A percentile compares a stretch with the other conserved stretches of the same genome.
phyloP scores from a whole-genome alignment of 2,888 invertebrate genomes.

The Pyralis farinalis region DNA sequence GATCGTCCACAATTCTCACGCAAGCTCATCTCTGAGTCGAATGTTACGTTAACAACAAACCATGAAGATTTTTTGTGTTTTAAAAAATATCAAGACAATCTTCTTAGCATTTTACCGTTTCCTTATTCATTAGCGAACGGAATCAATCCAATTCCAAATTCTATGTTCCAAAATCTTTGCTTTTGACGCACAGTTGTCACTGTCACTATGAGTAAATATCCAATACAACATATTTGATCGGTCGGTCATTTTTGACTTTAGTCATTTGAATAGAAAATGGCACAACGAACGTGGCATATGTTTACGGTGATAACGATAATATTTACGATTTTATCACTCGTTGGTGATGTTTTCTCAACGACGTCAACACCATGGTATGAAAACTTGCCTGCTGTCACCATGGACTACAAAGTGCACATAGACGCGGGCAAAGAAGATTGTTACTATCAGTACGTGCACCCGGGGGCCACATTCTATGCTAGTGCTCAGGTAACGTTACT shows the following conservation, averaged over 20 bases:
- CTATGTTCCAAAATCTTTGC: no score
- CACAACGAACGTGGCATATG: conserved; percentile 77
- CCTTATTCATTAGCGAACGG: no score
- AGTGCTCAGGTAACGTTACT: conserved; percentile 90
- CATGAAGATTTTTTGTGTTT: no score
- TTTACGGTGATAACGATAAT: conserved; percentile 64
- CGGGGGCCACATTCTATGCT: conserved; percentile 95
- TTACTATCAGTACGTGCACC: conserved; percentile 96
- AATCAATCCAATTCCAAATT: no score
- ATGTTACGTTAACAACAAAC: no score
- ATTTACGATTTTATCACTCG: conserved; percentile 75
- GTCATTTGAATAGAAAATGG: conserved; percentile 54
- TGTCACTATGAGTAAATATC: no score
- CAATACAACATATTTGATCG: no score
- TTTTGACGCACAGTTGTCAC: no score
- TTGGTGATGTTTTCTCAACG: conserved; percentile 71
- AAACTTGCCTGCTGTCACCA: conserved; percentile 93
- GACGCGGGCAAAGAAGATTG: conserved; percentile 97
- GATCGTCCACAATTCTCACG: no score
- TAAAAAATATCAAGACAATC: no score
- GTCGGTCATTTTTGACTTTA: conserved; percentile 14
- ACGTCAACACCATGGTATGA: conserved; percentile 90
- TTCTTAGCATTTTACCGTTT: no score
- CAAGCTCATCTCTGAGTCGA: no score
- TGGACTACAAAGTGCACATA: conserved; percentile 97